Evolutionary conservation across 2,888 invertebrate species (phyloP).

Genomic region (Gerris lacustris): DNA sequence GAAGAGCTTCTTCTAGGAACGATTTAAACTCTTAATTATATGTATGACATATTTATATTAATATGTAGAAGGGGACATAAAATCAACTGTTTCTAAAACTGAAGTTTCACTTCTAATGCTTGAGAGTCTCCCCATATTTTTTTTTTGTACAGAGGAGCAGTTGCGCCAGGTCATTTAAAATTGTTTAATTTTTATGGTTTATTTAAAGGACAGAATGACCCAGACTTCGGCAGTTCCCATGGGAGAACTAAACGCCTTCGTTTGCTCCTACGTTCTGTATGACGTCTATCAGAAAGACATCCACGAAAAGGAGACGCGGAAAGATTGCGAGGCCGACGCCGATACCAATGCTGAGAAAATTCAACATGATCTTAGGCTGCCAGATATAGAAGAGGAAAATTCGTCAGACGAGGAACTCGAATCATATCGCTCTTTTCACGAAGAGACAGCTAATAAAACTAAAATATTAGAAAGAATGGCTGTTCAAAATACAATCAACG

Average conservation of each 20-base stretch:
- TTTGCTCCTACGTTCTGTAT: slow-evolving; percentile 1
- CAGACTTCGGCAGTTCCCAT: slow-evolving; percentile 2
- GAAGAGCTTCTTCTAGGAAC: no score
- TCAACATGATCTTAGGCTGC: not conserved
- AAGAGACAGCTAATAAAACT: slow-evolving; percentile 6
- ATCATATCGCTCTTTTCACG: not conserved
- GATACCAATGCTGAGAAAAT: not conserved
- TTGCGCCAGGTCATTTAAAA: no score
- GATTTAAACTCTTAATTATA: no score
- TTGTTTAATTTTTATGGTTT: not conserved
- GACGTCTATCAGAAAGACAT: slow-evolving; percentile 1
- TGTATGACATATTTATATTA: no score
- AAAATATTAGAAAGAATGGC: slow-evolving; percentile 10
- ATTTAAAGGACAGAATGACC: not conserved
- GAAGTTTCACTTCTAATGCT: no score
- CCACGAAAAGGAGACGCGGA: not conserved
- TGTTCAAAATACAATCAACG: slow-evolving; percentile 3
- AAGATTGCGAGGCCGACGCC: not conserved
- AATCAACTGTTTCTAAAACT: no score
- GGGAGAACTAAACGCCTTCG: slow-evolving; percentile 2
- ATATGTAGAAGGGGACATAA: no score
- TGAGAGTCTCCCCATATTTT: no score
- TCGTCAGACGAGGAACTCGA: not conserved
- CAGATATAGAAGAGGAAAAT: not conserved
- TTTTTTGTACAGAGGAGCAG: no score